Percentiles rank a stretch among this genome's conserved stretches.
These are phyloP conservation scores for Heliconius nattereri DNA, from an alignment of 1,140 invertebrate genomes.

Conservation along the genomic window DNA sequence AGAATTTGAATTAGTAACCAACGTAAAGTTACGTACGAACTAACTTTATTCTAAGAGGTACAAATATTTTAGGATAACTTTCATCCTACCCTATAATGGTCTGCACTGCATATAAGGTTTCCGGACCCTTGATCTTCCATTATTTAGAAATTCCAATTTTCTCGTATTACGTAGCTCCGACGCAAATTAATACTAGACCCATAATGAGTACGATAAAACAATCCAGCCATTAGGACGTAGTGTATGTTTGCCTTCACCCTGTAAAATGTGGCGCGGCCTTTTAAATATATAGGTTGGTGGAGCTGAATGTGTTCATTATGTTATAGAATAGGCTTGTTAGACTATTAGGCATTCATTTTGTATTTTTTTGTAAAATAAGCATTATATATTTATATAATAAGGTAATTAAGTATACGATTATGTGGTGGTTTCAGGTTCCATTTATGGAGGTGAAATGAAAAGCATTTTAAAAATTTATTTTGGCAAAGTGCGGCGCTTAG, in stretches of 20 bases:
- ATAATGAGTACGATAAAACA: constrained; percentile 75
- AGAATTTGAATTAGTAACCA: too few relatives aligned
- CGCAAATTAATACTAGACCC: constrained; percentile 66
- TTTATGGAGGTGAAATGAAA: neutral
- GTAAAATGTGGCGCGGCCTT: constrained; percentile 57
- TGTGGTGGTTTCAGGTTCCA: neutral
- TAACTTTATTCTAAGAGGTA: too few relatives aligned
- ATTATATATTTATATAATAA: neutral
- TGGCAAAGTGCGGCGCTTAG: too few relatives aligned
- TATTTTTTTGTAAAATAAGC: neutral
- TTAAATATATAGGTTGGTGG: constrained; percentile 61
- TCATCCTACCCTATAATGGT: neutral
- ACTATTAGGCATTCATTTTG: too few relatives aligned
- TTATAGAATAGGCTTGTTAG: constrained; percentile 29
- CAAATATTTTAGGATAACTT: neutral
- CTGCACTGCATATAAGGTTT: constrained; percentile 20
- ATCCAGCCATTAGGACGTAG: constrained; percentile 56
- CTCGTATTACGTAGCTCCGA: constrained; percentile 45
- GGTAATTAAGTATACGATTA: neutral
- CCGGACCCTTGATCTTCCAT: constrained; percentile 27
- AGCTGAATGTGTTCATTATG: constrained; percentile 53
- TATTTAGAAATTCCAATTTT: constrained; percentile 54
- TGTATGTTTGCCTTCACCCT: constrained; percentile 54
- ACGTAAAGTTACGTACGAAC: too few relatives aligned
- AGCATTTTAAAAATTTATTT: too few relatives aligned